These are phyloP conservation scores for Acanthis flammea DNA, from an alignment of 2,797 vertebrate species.

Conservation along the genomic window DNA sequence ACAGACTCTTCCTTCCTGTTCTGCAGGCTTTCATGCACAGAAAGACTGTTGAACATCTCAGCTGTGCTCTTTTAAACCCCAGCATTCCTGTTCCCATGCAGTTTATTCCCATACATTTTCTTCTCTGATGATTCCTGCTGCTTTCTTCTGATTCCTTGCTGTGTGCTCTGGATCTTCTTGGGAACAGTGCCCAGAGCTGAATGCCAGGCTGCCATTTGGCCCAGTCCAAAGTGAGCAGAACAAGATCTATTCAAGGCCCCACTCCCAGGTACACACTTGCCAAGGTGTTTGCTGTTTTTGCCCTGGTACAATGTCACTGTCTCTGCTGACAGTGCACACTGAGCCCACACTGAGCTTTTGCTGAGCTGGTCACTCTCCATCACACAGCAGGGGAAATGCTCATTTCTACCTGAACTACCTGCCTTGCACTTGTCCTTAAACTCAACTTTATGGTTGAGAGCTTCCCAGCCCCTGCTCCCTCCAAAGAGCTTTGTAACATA, in stretches of 20 bases:
- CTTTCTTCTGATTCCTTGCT: not conserved
- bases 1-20: not conserved
- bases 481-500: not conserved
- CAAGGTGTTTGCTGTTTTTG: not conserved
- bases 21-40: not conserved
- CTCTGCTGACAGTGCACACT: not conserved
- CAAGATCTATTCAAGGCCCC: not conserved
- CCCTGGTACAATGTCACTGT: not conserved
- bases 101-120: not conserved
- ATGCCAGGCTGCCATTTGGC: not conserved
- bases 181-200: not conserved
- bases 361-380: not conserved
- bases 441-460: not conserved
- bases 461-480: not conserved
- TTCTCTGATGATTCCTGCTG: not conserved
- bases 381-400: not conserved
- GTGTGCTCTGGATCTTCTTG: not conserved
- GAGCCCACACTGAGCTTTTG: not conserved
- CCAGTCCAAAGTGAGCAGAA: not conserved
- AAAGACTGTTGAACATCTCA: not conserved
- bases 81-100: not conserved
- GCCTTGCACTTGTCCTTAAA: not conserved
- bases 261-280: not conserved
- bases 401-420: not conserved
- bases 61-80: not conserved